Percentiles rank a stretch among this genome's conserved stretches.
Evolutionary conservation across 2,797 vertebrate species (phyloP).

Genomic region (Hylomyscus alleni): DNA sequence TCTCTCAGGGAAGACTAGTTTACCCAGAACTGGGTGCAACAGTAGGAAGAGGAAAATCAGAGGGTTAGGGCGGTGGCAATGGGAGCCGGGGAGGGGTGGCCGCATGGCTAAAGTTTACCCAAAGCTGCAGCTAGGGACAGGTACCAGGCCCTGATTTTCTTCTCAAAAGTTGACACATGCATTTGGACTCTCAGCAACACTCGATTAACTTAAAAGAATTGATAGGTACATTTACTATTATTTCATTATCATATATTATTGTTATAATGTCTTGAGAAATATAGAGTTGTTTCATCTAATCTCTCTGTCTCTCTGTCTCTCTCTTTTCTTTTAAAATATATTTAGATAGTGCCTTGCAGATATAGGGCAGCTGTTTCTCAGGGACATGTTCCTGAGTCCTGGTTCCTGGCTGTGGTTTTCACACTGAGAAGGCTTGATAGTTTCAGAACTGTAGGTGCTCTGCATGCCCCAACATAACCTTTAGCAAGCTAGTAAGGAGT

Average conservation of each 20-base stretch:
- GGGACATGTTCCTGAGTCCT: not conserved
- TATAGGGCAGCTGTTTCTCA: not conserved
- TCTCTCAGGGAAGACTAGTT: constrained; percentile 83
- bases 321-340: constrained; percentile 6
- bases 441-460: not conserved
- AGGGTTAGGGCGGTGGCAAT: not conserved
- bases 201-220: constrained; percentile 57
- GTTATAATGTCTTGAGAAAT: constrained; percentile 15
- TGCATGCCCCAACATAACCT: not conserved
- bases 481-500: not conserved
- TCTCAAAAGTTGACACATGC: not conserved
- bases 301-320: not conserved
- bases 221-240: not conserved
- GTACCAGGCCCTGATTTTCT: constrained; percentile 32
- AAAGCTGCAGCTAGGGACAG: constrained; percentile 23
- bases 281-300: constrained; percentile 37
- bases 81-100: no score
- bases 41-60: constrained; percentile 76
- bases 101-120: constrained; percentile 58
- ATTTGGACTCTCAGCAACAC: not conserved
- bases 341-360: not conserved
- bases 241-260: not conserved
- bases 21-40: constrained; percentile 82
- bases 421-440: not conserved
- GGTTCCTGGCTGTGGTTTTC: not conserved